Conservation (phyloP, 2,113 vertebrate genomes). For the Canis aureus region DNA sequence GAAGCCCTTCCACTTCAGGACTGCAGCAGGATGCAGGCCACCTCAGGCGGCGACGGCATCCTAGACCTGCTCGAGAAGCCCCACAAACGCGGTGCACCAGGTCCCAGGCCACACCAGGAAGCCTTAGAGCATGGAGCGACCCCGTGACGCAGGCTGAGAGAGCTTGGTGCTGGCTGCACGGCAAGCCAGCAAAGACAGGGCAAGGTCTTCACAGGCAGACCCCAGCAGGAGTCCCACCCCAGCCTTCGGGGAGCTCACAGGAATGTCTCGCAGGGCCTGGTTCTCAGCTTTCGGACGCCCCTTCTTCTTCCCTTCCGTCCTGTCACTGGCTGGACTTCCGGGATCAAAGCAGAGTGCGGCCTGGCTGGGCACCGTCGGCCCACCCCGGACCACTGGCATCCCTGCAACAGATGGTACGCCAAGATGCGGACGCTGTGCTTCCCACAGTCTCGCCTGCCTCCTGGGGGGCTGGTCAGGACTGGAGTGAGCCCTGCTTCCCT, state of each 20-base stretch:
- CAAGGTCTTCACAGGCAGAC: background rate
- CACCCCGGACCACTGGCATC: conserved; percentile 65
- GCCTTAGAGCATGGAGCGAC: fast-evolving
- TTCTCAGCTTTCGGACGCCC: conserved; percentile 94
- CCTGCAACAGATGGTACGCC: conserved; percentile 40
- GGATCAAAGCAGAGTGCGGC: conserved; percentile 79
- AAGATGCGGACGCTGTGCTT: background rate
- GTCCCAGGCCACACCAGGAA: background rate
- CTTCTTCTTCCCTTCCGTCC: conserved; percentile 94
- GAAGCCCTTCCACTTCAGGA: background rate
- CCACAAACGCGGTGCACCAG: background rate
- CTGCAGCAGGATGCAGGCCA: background rate
- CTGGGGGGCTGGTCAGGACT: background rate
- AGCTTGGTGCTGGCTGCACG: fast-evolving
- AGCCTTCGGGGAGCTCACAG: conserved; percentile 89
- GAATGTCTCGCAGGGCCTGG: conserved; percentile 96
- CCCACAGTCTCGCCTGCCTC: too few relatives aligned
- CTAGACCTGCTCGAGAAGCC: background rate
- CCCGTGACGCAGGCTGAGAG: background rate
- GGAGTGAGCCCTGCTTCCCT: fast-evolving
- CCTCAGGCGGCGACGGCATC: fast-evolving
- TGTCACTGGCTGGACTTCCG: conserved; percentile 91
- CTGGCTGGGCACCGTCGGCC: conserved; percentile 72
- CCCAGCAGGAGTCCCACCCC: background rate
- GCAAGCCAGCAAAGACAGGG: background rate